A percentile compares a stretch with the other conserved stretches of the same genome.
phyloP scores from a whole-genome alignment of 2,888 invertebrate genomes.

The Galerucella nymphaeae region DNA sequence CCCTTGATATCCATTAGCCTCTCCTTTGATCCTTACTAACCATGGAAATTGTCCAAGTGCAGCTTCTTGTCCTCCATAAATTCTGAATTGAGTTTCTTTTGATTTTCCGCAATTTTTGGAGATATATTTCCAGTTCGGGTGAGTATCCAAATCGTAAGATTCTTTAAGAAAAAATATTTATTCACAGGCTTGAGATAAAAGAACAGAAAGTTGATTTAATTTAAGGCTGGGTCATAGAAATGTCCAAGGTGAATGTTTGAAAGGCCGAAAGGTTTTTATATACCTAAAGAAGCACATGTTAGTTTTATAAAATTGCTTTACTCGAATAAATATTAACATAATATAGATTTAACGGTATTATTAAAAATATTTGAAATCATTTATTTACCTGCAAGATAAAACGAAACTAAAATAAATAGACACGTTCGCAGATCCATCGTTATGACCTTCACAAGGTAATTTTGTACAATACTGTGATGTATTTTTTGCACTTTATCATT shows the following conservation, averaged over 20 bases:
- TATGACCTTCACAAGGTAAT: neutral
- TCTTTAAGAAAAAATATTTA: neutral
- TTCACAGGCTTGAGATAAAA: neutral
- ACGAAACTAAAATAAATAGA: neutral
- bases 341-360: too few relatives aligned
- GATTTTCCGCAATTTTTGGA: conserved; percentile 22
- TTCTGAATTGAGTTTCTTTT: conserved; percentile 22
- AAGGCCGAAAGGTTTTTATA: too few relatives aligned
- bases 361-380: neutral
- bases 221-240: too few relatives aligned
- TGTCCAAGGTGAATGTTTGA: too few relatives aligned
- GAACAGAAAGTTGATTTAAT: too few relatives aligned
- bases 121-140: conserved; percentile 17
- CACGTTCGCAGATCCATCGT: neutral
- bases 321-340: too few relatives aligned
- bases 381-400: neutral
- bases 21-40: conserved; percentile 19
- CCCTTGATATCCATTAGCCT: neutral
- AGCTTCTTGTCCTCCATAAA: conserved; percentile 28
- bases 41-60: conserved; percentile 26
- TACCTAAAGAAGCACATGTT: too few relatives aligned
- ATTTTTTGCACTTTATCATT: neutral
- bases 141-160: conserved; percentile 5
- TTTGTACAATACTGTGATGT: neutral
- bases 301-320: too few relatives aligned